Evolutionary conservation across 2,888 invertebrate genomes (phyloP).

Genomic region (Temnothorax rugatulus): DNA sequence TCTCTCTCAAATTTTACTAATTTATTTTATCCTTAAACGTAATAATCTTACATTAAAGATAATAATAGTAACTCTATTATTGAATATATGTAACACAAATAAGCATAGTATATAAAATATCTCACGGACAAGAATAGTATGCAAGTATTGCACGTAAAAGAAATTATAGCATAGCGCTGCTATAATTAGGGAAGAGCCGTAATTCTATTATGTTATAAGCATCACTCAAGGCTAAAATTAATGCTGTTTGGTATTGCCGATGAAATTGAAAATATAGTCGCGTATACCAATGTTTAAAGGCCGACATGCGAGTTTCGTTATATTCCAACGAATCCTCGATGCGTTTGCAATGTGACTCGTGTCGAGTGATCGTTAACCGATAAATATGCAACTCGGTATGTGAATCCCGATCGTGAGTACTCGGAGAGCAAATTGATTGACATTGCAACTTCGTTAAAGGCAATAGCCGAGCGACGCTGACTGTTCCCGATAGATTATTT

Average conservation of each 20-base stretch:
- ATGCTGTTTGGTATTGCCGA: neutral
- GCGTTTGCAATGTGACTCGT: constrained; percentile 33
- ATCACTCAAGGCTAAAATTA: neutral
- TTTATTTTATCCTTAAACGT: neutral
- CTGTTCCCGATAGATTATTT: constrained; percentile 35
- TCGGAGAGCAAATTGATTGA: constrained; percentile 41
- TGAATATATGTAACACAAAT: neutral
- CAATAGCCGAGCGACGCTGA: constrained; percentile 15
- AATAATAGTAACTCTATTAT: neutral
- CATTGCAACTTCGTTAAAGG: constrained; percentile 47
- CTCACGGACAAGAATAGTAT: neutral
- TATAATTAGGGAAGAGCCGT: neutral
- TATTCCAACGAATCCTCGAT: constrained; percentile 42
- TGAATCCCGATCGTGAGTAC: constrained; percentile 34
- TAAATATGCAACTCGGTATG: constrained; percentile 43
- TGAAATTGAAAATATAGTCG: neutral
- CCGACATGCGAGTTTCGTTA: constrained; percentile 30
- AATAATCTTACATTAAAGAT: neutral
- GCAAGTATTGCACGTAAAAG: neutral
- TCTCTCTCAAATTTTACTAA: neutral
- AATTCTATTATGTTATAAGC: neutral
- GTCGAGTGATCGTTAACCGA: constrained; percentile 42
- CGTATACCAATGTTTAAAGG: neutral
- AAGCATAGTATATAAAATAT: neutral
- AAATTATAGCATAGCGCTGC: neutral